Conservation (phyloP, 1,140 invertebrate genomes). For the Thaumatotibia leucotreta region DNA sequence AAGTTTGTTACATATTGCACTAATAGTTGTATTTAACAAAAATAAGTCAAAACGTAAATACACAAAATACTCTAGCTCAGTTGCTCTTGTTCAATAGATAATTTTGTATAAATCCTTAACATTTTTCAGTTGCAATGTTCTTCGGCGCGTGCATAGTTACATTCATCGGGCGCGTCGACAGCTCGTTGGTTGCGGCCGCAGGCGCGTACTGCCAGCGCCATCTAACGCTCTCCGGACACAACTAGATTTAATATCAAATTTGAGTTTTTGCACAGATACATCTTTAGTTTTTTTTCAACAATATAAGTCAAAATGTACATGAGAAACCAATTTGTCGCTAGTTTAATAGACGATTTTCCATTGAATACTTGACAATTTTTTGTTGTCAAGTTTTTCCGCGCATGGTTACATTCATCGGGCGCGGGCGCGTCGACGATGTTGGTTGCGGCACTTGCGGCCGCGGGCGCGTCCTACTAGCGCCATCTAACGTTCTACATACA, state of each 20-base stretch:
- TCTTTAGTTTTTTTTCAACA: too few relatives aligned
- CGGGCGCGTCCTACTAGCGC: slow-evolving; percentile 38
- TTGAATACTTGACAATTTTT: slow-evolving; percentile 1
- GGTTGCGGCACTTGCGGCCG: slow-evolving; percentile 48
- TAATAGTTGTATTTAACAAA: too few relatives aligned
- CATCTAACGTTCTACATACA: slow-evolving; percentile 32
- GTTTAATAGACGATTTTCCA: background rate
- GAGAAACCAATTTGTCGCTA: too few relatives aligned
- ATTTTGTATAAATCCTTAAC: slow-evolving; percentile 13
- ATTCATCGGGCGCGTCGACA: slow-evolving; percentile 44
- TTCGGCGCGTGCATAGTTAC: slow-evolving; percentile 13
- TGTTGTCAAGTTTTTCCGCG: slow-evolving; percentile 14
- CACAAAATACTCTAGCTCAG: too few relatives aligned
- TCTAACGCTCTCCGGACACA: slow-evolving; percentile 40
- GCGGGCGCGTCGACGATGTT: slow-evolving; percentile 53
- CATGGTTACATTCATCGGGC: slow-evolving; percentile 29
- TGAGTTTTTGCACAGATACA: too few relatives aligned
- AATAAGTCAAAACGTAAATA: too few relatives aligned
- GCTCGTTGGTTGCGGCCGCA: slow-evolving; percentile 48
- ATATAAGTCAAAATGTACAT: too few relatives aligned
- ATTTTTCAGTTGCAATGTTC: slow-evolving; percentile 15
- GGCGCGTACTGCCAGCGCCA: slow-evolving; percentile 39
- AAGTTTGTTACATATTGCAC: too few relatives aligned
- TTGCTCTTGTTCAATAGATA: background rate
- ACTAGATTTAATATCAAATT: too few relatives aligned